phyloP scores from a whole-genome alignment of 2,888 invertebrate species.

The Sialis lutaria region DNA sequence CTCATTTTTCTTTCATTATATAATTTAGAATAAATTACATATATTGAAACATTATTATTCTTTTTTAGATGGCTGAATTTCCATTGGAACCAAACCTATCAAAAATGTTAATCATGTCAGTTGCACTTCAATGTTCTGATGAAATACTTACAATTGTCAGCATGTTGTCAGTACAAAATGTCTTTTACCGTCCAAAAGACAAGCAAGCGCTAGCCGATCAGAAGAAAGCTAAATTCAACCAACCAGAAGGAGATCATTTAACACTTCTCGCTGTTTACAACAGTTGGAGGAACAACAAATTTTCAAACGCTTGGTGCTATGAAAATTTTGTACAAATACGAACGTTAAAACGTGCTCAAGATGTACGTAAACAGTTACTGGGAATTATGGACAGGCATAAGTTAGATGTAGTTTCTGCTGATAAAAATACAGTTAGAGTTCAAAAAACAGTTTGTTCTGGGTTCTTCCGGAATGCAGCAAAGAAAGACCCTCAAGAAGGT shows the following conservation, averaged over 20 bases:
- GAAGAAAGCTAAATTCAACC: constrained; percentile 98
- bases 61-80: constrained; percentile 92
- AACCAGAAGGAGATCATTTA: constrained; percentile 94
- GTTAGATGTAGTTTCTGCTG: constrained; percentile 91
- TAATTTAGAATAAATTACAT: too few relatives aligned
- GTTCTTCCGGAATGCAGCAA: constrained; percentile 96
- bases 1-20: not conserved
- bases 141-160: constrained; percentile 97
- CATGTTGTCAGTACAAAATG: constrained; percentile 98
- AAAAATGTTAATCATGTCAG: constrained; percentile 98
- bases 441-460: constrained; percentile 98
- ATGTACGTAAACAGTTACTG: constrained; percentile 91
- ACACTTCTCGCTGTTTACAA: constrained; percentile 97
- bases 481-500: constrained; percentile 97
- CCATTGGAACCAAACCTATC: constrained; percentile 95
- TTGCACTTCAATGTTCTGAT: constrained; percentile 92
- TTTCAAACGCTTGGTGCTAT: constrained; percentile 98
- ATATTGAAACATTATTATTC: not conserved
- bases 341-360: constrained; percentile 91
- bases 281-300: constrained; percentile 98
- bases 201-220: constrained; percentile 96
- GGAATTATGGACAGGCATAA: constrained; percentile 98
- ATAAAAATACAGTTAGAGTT: constrained; percentile 84
- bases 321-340: constrained; percentile 98
- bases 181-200: constrained; percentile 89